Conservation (phyloP, 2,888 invertebrate species). For the Caenorhabditis wallacei region DNA sequence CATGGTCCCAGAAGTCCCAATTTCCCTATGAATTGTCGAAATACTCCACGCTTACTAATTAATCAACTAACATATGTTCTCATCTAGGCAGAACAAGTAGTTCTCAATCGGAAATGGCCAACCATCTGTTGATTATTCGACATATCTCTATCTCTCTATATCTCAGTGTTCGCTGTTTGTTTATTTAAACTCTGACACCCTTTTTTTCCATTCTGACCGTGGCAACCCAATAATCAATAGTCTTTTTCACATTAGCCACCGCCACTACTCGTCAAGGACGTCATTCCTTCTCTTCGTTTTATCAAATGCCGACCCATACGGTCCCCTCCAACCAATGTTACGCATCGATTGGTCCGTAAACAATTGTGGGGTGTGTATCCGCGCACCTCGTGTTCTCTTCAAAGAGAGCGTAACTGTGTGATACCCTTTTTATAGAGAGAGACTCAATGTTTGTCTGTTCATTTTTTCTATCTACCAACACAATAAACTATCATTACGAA, state of each 20-base stretch:
- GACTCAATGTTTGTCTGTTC: slow-evolving; percentile 41
- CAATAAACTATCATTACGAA: slow-evolving; percentile 11
- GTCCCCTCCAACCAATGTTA: background rate
- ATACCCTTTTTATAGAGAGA: slow-evolving; percentile 9
- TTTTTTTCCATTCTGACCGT: background rate
- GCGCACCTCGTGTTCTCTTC: background rate
- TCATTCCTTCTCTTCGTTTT: background rate
- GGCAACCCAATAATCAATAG: background rate
- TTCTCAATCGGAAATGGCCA: too few species aligned
- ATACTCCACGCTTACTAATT: background rate
- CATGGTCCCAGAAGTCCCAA: too few species aligned
- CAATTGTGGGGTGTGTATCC: background rate
- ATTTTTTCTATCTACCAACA: background rate
- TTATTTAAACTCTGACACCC: background rate
- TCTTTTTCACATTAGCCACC: background rate
- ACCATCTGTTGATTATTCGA: background rate
- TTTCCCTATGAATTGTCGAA: background rate
- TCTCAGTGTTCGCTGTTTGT: background rate
- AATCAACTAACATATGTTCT: background rate
- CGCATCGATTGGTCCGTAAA: slow-evolving; percentile 39
- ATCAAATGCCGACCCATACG: slow-evolving; percentile 22
- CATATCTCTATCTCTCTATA: background rate
- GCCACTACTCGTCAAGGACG: slow-evolving; percentile 13
- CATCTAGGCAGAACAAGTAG: too few species aligned
- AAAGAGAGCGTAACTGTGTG: slow-evolving; percentile 3